Base-by-base conservation (phyloP, 2,888 invertebrate species). In the Apotomis turbidana region DNA sequence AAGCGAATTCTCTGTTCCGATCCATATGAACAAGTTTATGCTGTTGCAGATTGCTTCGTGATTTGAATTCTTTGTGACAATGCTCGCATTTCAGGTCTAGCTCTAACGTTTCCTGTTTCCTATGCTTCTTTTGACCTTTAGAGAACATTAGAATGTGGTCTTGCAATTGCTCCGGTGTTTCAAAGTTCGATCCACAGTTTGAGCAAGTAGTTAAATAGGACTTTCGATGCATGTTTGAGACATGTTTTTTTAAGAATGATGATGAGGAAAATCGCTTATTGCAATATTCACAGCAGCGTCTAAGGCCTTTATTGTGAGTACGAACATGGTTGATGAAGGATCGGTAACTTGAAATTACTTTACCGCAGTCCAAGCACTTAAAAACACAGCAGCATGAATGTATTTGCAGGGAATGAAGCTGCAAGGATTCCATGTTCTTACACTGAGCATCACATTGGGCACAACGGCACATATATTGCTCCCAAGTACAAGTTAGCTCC, bases 21-120 rank as follows among this genome's bases (percentile, higher is more conserved):
- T 93, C 92, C 67, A 91, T 94, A 70, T 94, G 93, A 0, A 91
- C 84, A 0, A 89, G 73, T 69, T 86, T 88, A 70, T 93, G 93
- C 44, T 90, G 91, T 3, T 85, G 83, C 0, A 93, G 76, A 68
- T 91, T 92, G 15, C 90, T 89, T 1, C 86, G 78, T 0, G 91
- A 87, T 75, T 93, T 93, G 51, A 93, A 93, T 59, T 90, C 87
- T 58, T 91, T 91, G 5, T 83, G 77, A 49, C 93, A 93, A 64
- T 85, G 80, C 1, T 89, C 81, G 68, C 93, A 93, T 79, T 91
- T 93, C 0, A 90, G 75, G 12, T 89, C 87, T 0, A 68, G 49
- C 0, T 85, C 82, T 0, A 76, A 51, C 0, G 76, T 79, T n/a
- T 85, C 83, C 4, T 74, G 76, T 76, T 85, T 89, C 1, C 81